Conservation (phyloP, 1,140 invertebrate species). For the Semibalanus balanoides region DNA sequence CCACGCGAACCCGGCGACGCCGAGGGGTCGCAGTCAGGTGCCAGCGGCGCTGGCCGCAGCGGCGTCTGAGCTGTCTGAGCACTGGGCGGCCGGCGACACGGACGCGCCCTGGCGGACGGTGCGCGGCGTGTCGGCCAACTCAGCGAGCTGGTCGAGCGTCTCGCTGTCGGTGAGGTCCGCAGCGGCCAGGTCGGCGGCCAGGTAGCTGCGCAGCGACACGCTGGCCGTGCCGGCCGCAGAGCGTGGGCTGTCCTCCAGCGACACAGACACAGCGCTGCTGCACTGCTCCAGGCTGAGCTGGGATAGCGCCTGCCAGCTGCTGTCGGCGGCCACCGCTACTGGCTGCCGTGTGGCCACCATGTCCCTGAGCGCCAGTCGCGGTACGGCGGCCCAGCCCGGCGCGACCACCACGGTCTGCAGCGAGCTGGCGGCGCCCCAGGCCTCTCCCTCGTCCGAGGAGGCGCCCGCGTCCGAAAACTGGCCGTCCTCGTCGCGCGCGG, state of each 20-base stretch:
- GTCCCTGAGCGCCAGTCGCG: not conserved
- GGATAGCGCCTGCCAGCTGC: too few relatives aligned
- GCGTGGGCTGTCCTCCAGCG: not conserved
- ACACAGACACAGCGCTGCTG: not conserved
- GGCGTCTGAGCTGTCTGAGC: too few relatives aligned
- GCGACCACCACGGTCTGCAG: not conserved
- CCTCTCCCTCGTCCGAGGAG: not conserved
- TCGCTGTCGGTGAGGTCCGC: not conserved
- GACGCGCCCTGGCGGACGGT: too few relatives aligned
- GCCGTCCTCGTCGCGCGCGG: not conserved
- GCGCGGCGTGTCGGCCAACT: too few relatives aligned
- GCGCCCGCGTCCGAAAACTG: not conserved
- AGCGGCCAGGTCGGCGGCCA: not conserved
- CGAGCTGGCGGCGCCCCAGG: not conserved
- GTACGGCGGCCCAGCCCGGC: not conserved
- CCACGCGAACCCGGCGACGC: too few relatives aligned
- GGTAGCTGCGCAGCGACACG: not conserved
- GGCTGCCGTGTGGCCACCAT: not conserved
- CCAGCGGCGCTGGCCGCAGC: not conserved
- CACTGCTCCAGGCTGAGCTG: not conserved
- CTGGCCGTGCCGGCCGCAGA: not conserved
- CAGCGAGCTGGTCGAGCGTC: too few relatives aligned
- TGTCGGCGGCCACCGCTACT: not conserved
- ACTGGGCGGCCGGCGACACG: too few relatives aligned
- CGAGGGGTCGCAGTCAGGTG: too few relatives aligned